Evolutionary conservation across 92 coral and sea anemone species (phyloP), one percentile per base, ranked within the genome.

Genomic region (Chrysogorgia sp.): DNA sequence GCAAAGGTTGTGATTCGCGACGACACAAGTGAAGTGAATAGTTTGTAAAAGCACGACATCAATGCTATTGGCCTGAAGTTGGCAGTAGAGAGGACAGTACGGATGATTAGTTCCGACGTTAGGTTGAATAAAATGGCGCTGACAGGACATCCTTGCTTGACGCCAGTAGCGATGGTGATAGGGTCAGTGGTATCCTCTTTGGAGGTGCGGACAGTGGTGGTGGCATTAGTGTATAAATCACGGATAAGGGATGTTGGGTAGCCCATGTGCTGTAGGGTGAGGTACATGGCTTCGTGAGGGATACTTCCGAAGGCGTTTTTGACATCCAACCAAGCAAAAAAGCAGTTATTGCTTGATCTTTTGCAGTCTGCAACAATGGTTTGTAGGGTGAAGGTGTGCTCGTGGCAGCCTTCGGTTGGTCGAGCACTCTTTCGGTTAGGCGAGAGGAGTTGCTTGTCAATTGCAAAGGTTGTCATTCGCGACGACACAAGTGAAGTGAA

Each of bases 21-120:
- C 14, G 75, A 2, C 1, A 67, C 17, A 3, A 68, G 28, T 3
- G 55, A 19, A 2, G 28, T 48, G 25, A 22, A 68, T 7, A 68
- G 22, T 25, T 68, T 68, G 37, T 68, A 68, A 24, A 68, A 23
- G 35, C 75, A 68, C 32, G 55, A 34, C 75, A 68, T 68, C 35
- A 68, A 34, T 0, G 75, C 57, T 12, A 68, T 68, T 25, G 75
- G 75, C 30, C 58, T 7, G 24, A 68, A 68, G 59, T 68, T 68
- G 6, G 43, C 43, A 37, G 5, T 5, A 12, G 43, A 4, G 5
- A 40, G 67, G 14, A 22, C 14, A 17, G 33, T 22, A 7, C 19
- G 67, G 67, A 7, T 34, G 17, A 15, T 22, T 60, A 2, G 40
- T 30, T 2, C 7, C 67, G 33, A 28, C 35, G n/a, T n/a, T n/a